A percentile compares a stretch with the other conserved stretches of the same genome.
Conservation (phyloP, 2,113 vertebrate species). For the Thamnophis sirtalis region DNA sequence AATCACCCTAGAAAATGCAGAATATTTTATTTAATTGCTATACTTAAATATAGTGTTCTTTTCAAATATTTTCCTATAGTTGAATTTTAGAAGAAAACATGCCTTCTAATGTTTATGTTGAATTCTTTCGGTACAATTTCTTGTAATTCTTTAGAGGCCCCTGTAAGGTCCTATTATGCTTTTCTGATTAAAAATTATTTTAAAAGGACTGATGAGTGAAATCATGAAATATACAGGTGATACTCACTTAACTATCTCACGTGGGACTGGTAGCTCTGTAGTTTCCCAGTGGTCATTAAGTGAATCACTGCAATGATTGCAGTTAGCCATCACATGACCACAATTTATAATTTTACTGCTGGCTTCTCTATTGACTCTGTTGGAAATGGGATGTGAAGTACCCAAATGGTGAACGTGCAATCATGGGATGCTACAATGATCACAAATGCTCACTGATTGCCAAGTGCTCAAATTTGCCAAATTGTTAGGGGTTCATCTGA, state of each 20-base stretch:
- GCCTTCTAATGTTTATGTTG: not conserved
- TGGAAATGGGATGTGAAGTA: not conserved
- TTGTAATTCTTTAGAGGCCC: not conserved
- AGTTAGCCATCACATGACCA: not conserved
- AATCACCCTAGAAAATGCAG: not conserved
- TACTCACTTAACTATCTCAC: not conserved
- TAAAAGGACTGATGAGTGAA: not conserved
- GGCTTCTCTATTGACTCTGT: not conserved
- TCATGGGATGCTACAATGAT: not conserved
- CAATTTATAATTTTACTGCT: not conserved
- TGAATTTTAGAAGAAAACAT: not conserved
- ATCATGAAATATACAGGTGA: not conserved
- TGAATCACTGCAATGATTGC: not conserved
- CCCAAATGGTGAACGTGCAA: not conserved
- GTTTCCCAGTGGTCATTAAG: not conserved
- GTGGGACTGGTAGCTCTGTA: not conserved
- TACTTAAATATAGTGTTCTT: not conserved
- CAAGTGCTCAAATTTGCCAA: not conserved
- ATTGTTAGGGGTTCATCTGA: not conserved
- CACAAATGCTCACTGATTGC: not conserved
- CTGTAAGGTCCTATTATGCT: not conserved
- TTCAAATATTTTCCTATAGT: not conserved
- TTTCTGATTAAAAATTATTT: not conserved
- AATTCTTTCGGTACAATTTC: not conserved
- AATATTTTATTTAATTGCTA: not conserved